These are phyloP conservation scores for Karalla daura DNA, from an alignment of 2,797 vertebrate species.

Conservation along the genomic window DNA sequence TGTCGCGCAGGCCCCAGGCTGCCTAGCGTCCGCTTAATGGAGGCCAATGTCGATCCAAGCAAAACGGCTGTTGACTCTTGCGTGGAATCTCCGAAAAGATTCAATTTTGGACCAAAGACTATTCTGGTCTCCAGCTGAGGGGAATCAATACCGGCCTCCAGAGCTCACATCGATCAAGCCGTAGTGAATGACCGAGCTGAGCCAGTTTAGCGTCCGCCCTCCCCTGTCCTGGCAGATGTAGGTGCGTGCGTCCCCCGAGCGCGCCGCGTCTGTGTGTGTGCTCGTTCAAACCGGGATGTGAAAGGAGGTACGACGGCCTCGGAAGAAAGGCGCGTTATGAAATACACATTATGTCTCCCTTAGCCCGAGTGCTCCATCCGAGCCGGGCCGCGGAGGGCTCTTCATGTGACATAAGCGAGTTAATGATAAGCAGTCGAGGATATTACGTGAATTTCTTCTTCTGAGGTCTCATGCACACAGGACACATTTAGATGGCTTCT, in stretches of 20 bases:
- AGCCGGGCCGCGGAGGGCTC: slow-evolving; percentile 16
- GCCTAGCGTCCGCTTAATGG: too few species aligned
- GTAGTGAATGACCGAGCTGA: slow-evolving; percentile 5
- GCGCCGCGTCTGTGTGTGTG: not conserved
- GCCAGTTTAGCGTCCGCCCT: slow-evolving; percentile 10
- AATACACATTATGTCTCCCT: slow-evolving; percentile 18
- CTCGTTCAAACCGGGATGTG: slow-evolving; percentile 20
- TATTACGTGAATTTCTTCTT: slow-evolving; percentile 48
- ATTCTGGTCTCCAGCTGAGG: slow-evolving; percentile 22
- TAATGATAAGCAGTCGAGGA: slow-evolving; percentile 61
- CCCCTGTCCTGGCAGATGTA: slow-evolving; percentile 18
- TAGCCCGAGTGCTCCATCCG: slow-evolving; percentile 4
- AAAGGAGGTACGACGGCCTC: slow-evolving; percentile 16
- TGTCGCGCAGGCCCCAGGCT: too few species aligned
- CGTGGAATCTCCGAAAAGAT: not conserved
- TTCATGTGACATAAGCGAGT: slow-evolving; percentile 64
- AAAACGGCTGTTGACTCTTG: not conserved
- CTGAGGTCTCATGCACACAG: slow-evolving; percentile 52
- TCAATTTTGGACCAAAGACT: slow-evolving; percentile 15
- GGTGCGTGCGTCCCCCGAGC: not conserved
- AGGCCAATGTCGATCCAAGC: too few species aligned
- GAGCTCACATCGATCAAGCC: slow-evolving; percentile 21
- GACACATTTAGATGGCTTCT: slow-evolving; percentile 55
- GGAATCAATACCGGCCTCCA: slow-evolving; percentile 27
- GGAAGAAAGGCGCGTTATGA: slow-evolving; percentile 21